A percentile compares a stretch with the other conserved stretches of the same genome.
Conservation (phyloP, 1,140 invertebrate genomes). For the Macrobrachium nipponense region DNA sequence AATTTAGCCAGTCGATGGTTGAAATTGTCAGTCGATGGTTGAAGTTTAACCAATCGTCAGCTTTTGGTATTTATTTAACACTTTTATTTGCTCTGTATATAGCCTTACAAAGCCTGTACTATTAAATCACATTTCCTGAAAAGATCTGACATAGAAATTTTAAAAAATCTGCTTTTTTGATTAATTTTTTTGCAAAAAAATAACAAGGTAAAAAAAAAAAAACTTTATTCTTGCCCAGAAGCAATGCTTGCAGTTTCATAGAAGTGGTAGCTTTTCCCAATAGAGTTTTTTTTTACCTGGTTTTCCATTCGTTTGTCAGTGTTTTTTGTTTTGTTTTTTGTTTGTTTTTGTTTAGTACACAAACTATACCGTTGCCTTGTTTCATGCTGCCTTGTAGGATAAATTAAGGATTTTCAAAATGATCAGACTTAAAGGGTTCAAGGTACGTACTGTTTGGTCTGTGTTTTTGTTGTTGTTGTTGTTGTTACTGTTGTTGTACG, state of each 20-base stretch:
- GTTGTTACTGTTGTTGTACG: neutral
- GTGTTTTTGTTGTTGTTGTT: neutral
- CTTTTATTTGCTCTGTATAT: too few species aligned
- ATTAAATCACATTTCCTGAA: neutral
- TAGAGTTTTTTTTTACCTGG: too few species aligned
- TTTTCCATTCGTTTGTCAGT: too few species aligned
- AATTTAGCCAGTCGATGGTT: too few species aligned
- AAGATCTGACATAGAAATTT: neutral
- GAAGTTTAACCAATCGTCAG: too few species aligned
- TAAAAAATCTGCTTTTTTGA: neutral
- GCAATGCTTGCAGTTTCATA: too few species aligned
- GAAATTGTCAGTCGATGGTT: too few species aligned
- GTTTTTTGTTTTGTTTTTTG: too few species aligned
- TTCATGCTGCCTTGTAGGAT: conserved; percentile 58
- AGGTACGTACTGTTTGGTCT: conserved; percentile 34
- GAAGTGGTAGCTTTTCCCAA: too few species aligned
- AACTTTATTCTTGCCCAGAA: neutral
- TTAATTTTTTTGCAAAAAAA: neutral
- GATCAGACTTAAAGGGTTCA: conserved; percentile 57
- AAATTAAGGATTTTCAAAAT: conserved; percentile 59
- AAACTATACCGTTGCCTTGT: conserved; percentile 26
- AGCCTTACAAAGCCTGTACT: too few species aligned
- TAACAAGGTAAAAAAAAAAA: neutral
- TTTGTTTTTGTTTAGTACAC: too few species aligned
- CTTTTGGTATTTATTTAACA: too few species aligned